These are phyloP conservation scores for Gymnoscopelus microlampas DNA, from an alignment of 2,797 vertebrate genomes.

Conservation along the genomic window DNA sequence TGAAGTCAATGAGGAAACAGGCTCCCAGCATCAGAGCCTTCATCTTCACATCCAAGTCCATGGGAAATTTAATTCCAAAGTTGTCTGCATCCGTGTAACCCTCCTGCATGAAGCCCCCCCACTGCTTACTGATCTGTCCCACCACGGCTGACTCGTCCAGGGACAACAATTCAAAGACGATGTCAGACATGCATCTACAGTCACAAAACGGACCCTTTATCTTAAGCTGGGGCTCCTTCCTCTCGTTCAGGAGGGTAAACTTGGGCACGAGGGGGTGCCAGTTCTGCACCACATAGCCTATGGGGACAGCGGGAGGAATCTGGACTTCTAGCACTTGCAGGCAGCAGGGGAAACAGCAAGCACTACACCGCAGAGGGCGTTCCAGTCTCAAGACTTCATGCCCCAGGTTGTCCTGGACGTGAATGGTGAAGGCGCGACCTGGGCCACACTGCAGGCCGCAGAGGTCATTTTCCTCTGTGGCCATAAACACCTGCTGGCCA, in stretches of 20 bases:
- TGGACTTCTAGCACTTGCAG: conserved; percentile 88
- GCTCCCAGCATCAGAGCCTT: conserved; percentile 85
- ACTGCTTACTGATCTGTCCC: conserved; percentile 83
- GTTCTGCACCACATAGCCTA: conserved; percentile 83
- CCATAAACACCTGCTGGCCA: conserved; percentile 85
- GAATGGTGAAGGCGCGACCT: conserved; percentile 78
- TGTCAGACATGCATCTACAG: conserved; percentile 81
- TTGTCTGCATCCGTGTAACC: conserved; percentile 78
- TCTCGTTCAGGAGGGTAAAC: conserved; percentile 83
- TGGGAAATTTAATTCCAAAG: conserved; percentile 84
- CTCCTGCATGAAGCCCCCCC: conserved; percentile 80
- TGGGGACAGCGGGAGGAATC: conserved; percentile 79
- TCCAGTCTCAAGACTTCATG: conserved; percentile 77
- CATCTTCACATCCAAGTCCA: conserved; percentile 84
- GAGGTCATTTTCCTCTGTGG: conserved; percentile 80
- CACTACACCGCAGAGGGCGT: conserved; percentile 75
- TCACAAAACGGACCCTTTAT: conserved; percentile 79
- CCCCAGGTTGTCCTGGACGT: conserved; percentile 80
- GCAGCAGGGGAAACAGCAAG: conserved; percentile 85
- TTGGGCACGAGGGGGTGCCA: conserved; percentile 83
- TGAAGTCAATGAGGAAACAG: conserved; percentile 84
- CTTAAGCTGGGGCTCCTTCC: conserved; percentile 71
- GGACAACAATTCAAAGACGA: conserved; percentile 85
- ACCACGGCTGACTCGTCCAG: conserved; percentile 68
- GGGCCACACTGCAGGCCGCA: conserved; percentile 80